Base-by-base conservation (phyloP, 2,113 vertebrate species). In the Monopterus albus region DNA sequence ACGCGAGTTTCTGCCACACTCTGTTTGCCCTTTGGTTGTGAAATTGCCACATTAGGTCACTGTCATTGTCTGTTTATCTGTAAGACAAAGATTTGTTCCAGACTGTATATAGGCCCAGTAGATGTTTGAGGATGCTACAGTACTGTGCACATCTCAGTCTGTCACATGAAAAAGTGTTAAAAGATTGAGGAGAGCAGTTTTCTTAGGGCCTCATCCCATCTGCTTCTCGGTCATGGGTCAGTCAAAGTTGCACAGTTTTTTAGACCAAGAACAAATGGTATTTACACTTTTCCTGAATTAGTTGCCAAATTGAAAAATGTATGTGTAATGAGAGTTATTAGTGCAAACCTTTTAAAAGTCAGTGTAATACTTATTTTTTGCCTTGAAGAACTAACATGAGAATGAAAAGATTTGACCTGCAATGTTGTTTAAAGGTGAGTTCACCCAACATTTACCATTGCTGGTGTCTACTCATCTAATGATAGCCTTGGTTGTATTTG, bases 1-100 rank as follows among this genome's bases (percentile, higher is more conserved):
- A n/a, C n/a, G n/a, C 0, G 20, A 14, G 15, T 33, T 36, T 51
- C n/a, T 25, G 39, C 29, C 31, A 10, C 42, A 38, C 13, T 42
- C 25, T 47, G 40, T 60, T 23, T 58, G 42, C 67, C 53, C 49
- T 62, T 28, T 51, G 52, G 57, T 51, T 55, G 33, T 45, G 20
- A 26, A 31, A 18, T 28, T 33, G 58, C 28, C 38, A 62, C 1
- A 11, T 45, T 25, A 25, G 47, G 59, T 73, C 31, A 62, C 6
- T 31, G 31, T 81, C 47, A 57, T 17, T 51, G 35, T 66, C 43
- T n/a, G 20, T 55, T 36, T 70, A 15, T 42, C 49, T 6, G 8
- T 9, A 5, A 17, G 47, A 28, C 13, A 51, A 15, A 36, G 7
- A 6, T 23, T 65, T 35, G 60, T 47, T 64, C 20, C 61, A 45